Conservation (phyloP, 2,797 vertebrate species). For the Acipenser oxyrinchus region DNA sequence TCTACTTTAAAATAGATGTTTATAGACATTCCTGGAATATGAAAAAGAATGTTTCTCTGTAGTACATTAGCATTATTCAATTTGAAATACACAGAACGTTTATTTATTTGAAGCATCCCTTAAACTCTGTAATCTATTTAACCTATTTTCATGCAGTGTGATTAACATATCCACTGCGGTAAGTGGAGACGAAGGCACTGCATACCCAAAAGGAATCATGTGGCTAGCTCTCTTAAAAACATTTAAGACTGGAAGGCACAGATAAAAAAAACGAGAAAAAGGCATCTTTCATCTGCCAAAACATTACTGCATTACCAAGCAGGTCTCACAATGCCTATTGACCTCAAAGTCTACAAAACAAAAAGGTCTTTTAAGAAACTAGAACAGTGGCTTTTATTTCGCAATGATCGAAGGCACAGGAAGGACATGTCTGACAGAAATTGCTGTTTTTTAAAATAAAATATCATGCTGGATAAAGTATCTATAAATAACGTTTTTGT, state of each 20-base stretch:
- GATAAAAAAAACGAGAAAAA: constrained; percentile 32
- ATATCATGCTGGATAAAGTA: too few relatives aligned
- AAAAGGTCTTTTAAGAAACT: background rate
- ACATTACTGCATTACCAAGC: background rate
- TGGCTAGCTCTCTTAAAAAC: background rate
- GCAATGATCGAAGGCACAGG: background rate
- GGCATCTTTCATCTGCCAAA: background rate
- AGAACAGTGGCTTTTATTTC: constrained; percentile 3
- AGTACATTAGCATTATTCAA: background rate
- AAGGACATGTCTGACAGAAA: background rate
- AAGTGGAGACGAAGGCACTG: constrained; percentile 1
- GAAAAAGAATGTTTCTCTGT: background rate
- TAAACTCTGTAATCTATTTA: constrained; percentile 13
- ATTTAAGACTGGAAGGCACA: constrained; percentile 4
- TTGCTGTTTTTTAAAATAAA: too few relatives aligned
- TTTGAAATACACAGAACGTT: background rate
- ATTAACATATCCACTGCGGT: constrained; percentile 19
- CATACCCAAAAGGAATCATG: background rate
- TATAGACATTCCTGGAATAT: too few relatives aligned
- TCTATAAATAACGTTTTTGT: too few relatives aligned
- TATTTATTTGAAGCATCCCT: constrained; percentile 12
- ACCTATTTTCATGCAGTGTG: constrained; percentile 18
- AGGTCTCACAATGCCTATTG: background rate
- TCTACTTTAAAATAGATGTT: too few relatives aligned
- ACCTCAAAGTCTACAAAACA: background rate